Base-by-base conservation (phyloP, 1,140 invertebrate species). In the Euwallacea similis region DNA sequence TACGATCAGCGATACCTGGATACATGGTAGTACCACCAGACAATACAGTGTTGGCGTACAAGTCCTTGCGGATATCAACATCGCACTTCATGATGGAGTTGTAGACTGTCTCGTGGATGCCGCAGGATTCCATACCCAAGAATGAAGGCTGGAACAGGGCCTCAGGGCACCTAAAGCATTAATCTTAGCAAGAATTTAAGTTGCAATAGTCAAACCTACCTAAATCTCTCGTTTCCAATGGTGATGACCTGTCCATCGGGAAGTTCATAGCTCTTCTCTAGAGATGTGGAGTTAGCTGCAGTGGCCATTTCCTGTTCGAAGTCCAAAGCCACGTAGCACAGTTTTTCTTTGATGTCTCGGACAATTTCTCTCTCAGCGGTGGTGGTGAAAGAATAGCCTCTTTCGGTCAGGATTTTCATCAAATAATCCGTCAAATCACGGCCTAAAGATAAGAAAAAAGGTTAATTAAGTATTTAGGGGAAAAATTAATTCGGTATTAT, bases 81-180 rank as follows among this genome's bases (percentile, higher is more conserved):
- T 96, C 94, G 85, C 94, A 96, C 88, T 96, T 96, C 94, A 97
- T 96, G 87, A 98, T 97, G 75, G 93, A 95, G 86, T 97, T 97
- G 90, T 95, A 97, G 62, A 93, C 93, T 76, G 95, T 96, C 85
- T 97, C 94, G 81, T 96, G 93, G 83, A 96, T 95, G 77, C 94
- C 94, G 82, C 91, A 93, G 61, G 93, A 93, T 89, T 97, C 95
- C 94, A 97, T 96, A 83, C 95, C 93, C 85, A 96, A 83, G 91
- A 96, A 96, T 67, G 92, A 93, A 74, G 95, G 94, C 84, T 97
- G 95, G 93, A 98, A 98, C 70, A 98, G 88, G 75, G 96, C 95
- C 82, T 98, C 96, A 46, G 96, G 96, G 85, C 94, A 98, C 86
- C 69, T 56, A 41, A 50, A 54, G 50, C 7, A 42, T 41, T 61